A percentile compares a stretch with the other conserved stretches of the same genome.
Evolutionary conservation across 2,888 invertebrate genomes (phyloP).

Genomic region (Watsonalla binaria): DNA sequence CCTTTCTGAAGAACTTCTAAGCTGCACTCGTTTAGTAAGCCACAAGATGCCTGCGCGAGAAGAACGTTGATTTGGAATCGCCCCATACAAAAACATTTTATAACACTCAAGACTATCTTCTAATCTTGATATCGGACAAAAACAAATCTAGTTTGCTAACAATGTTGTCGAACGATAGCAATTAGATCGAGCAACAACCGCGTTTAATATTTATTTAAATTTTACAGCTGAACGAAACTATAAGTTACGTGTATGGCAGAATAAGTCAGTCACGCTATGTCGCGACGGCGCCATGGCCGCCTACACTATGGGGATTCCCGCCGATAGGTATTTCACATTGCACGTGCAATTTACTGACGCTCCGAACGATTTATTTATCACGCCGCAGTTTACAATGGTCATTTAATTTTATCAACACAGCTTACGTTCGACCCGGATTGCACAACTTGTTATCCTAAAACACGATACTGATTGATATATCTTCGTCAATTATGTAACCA

Average conservation of each 20-base stretch:
- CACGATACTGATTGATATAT: not conserved
- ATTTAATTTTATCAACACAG: conserved; percentile 7
- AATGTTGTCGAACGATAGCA: conserved; percentile 28
- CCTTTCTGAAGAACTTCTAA: too few relatives aligned
- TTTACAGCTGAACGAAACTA: conserved; percentile 41
- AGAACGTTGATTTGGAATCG: too few relatives aligned
- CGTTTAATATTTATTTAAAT: conserved; percentile 46
- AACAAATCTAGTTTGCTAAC: conserved; percentile 15
- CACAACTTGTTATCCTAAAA: conserved; percentile 11
- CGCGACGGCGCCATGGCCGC: conserved; percentile 34
- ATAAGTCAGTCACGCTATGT: conserved; percentile 54
- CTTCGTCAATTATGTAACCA: not conserved
- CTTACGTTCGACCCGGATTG: not conserved
- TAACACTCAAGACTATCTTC: too few relatives aligned
- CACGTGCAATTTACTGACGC: conserved; percentile 46
- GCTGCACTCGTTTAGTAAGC: too few relatives aligned
- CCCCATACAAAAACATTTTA: too few relatives aligned
- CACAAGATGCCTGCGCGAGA: too few relatives aligned
- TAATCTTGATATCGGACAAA: not conserved
- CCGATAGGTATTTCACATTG: conserved; percentile 24
- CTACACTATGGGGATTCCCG: conserved; percentile 12
- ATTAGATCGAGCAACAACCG: conserved; percentile 41
- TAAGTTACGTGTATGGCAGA: conserved; percentile 48
- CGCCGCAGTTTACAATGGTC: conserved; percentile 13
- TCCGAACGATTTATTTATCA: conserved; percentile 26